phyloP scores from a whole-genome alignment of 2,113 vertebrate species.

The Cercocebus atys region DNA sequence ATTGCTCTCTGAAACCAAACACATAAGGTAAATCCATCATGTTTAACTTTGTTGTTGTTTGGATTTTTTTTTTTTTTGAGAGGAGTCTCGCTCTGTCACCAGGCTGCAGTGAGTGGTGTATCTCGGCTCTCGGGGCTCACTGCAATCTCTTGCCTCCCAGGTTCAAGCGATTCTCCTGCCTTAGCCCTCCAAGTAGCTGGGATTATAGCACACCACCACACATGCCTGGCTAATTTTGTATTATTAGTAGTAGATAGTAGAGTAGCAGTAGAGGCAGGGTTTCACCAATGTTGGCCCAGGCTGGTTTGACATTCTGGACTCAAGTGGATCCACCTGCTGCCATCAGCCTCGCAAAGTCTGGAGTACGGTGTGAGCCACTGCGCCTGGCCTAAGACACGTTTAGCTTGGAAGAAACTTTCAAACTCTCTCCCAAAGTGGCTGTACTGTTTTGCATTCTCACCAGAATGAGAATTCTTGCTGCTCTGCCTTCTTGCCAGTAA shows the following conservation, averaged over 20 bases:
- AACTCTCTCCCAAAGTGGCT: conserved; percentile 10
- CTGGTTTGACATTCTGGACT: no score
- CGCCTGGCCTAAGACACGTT: background rate
- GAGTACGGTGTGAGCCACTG: no score
- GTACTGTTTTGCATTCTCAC: background rate
- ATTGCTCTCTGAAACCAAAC: background rate
- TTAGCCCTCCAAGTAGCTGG: background rate
- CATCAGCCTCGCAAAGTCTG: no score
- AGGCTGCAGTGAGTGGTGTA: background rate
- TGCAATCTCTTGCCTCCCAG: background rate
- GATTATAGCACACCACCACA: background rate
- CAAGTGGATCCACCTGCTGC: no score
- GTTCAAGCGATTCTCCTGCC: background rate
- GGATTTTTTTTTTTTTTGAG: background rate
- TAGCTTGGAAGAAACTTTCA: background rate
- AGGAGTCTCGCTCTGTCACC: background rate
- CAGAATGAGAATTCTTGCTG: conserved; percentile 15
- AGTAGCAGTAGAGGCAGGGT: no score
- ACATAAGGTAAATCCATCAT: background rate
- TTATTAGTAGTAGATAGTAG: no score
- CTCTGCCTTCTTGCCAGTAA: conserved; percentile 7
- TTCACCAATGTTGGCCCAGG: no score
- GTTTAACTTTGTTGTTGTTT: background rate
- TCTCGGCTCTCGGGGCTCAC: background rate
- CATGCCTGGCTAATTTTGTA: no score